Conservation (phyloP, 2,888 invertebrate species). For the Drosophila eohydei region DNA sequence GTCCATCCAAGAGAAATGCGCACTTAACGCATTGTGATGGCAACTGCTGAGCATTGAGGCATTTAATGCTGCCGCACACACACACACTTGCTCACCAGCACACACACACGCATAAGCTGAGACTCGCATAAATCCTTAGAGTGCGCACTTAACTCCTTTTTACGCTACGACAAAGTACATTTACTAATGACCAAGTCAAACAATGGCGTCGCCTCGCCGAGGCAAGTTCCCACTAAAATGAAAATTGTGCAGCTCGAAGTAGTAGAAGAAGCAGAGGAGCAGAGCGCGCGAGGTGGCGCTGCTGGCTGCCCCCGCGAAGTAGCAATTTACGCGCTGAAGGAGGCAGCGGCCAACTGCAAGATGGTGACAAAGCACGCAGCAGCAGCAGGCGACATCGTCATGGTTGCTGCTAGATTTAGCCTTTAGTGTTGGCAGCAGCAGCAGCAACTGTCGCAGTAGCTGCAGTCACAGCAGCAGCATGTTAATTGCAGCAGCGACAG, state of each 20-base stretch:
- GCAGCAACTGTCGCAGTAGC: conserved; percentile 40
- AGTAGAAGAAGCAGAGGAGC: background rate
- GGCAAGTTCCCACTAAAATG: conserved; percentile 53
- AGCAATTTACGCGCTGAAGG: conserved; percentile 76
- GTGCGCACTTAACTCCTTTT: conserved; percentile 81
- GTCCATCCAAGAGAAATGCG: conserved; percentile 66
- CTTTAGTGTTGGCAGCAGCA: conserved; percentile 53
- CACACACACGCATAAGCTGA: conserved; percentile 8
- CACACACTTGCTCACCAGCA: conserved; percentile 8
- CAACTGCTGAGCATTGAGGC: conserved; percentile 37
- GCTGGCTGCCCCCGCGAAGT: conserved; percentile 63
- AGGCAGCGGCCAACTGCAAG: conserved; percentile 59
- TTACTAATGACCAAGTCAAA: conserved; percentile 81
- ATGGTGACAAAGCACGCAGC: conserved; percentile 71
- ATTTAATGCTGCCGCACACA: conserved; percentile 39
- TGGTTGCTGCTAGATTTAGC: conserved; percentile 41
- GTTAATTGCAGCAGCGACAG: conserved; percentile 58
- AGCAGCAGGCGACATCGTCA: conserved; percentile 25
- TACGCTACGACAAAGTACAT: conserved; percentile 79
- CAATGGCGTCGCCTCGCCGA: conserved; percentile 56
- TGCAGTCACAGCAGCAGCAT: conserved; percentile 38
- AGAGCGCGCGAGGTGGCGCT: background rate
- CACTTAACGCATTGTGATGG: conserved; percentile 69
- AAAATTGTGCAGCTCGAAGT: conserved; percentile 42
- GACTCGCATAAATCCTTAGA: conserved; percentile 75